A percentile compares a stretch with the other conserved stretches of the same genome.
These are phyloP conservation scores for Rhinolophus ferrumequinum DNA, from an alignment of 2,113 vertebrate species.

Conservation along the genomic window DNA sequence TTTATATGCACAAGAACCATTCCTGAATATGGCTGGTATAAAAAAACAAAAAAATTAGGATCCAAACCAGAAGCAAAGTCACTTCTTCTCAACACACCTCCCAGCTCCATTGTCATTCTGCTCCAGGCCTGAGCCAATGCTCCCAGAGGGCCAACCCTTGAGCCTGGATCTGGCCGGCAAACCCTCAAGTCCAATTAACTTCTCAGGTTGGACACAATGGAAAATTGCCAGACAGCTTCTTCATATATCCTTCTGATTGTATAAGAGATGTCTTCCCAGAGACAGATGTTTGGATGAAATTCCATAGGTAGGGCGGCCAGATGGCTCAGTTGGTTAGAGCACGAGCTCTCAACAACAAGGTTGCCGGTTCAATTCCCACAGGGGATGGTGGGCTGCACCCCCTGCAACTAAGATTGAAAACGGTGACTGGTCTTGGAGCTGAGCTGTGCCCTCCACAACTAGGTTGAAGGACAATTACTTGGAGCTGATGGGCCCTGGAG, in stretches of 20 bases:
- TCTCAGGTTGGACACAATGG: neutral
- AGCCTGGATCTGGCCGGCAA: neutral
- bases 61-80: constrained; percentile 22
- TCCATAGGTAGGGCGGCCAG: too few relatives aligned
- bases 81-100: neutral
- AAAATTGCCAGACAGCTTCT: constrained; percentile 2
- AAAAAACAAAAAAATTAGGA: constrained; percentile 36
- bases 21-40: constrained; percentile 31
- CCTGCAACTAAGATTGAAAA: too few relatives aligned
- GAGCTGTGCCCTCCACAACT: too few relatives aligned
- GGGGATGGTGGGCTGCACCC: too few relatives aligned
- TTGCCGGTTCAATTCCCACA: too few relatives aligned
- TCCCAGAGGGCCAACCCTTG: too few relatives aligned
- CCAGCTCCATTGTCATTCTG: neutral
- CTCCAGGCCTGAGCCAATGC: neutral
- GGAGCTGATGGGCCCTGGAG: too few relatives aligned
- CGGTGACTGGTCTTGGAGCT: too few relatives aligned
- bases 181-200: neutral
- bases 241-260: neutral
- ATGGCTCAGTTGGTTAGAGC: too few relatives aligned
- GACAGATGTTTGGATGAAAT: neutral
- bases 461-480: too few relatives aligned
- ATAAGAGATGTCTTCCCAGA: neutral
- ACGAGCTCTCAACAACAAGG: too few relatives aligned
- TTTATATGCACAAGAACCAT: constrained; percentile 51